Evolutionary conservation across 2,888 invertebrate species (phyloP).

Genomic region (Dynastes tityus): DNA sequence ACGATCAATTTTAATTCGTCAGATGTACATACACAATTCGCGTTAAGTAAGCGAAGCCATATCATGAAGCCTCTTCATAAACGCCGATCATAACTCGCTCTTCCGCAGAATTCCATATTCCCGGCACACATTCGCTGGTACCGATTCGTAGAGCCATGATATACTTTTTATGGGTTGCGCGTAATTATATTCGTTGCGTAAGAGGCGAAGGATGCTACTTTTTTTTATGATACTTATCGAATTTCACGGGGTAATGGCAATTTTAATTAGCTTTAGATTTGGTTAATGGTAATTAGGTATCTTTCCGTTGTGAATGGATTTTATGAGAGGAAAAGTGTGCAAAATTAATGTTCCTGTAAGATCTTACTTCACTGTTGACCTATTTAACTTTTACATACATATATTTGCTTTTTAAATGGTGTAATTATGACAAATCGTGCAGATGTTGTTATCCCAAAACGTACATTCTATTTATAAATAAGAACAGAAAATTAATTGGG

Average conservation of each 20-base stretch:
- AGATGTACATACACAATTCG: conserved; percentile 6
- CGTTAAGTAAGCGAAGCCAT: neutral
- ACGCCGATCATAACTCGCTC: conserved; percentile 4
- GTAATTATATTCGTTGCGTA: conserved; percentile 24
- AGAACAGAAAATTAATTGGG: too few species aligned
- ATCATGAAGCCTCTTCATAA: conserved; percentile 15
- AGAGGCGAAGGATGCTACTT: neutral
- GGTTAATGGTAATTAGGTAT: too few species aligned
- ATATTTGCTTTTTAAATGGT: too few species aligned
- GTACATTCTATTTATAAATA: too few species aligned
- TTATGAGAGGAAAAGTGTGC: too few species aligned
- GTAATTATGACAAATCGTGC: too few species aligned
- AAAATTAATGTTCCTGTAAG: too few species aligned
- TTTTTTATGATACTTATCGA: conserved; percentile 8
- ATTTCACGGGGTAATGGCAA: neutral
- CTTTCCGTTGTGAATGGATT: too few species aligned
- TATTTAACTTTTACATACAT: too few species aligned
- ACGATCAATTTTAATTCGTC: conserved; percentile 9
- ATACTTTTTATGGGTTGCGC: conserved; percentile 1
- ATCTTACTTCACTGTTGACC: too few species aligned
- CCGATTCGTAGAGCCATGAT: neutral
- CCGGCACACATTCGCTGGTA: conserved; percentile 3
- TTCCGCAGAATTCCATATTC: conserved; percentile 26
- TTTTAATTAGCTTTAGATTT: too few species aligned
- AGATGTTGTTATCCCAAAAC: too few species aligned